Conservation (phyloP, 2,888 invertebrate genomes). For the Lathronympha strigana region DNA sequence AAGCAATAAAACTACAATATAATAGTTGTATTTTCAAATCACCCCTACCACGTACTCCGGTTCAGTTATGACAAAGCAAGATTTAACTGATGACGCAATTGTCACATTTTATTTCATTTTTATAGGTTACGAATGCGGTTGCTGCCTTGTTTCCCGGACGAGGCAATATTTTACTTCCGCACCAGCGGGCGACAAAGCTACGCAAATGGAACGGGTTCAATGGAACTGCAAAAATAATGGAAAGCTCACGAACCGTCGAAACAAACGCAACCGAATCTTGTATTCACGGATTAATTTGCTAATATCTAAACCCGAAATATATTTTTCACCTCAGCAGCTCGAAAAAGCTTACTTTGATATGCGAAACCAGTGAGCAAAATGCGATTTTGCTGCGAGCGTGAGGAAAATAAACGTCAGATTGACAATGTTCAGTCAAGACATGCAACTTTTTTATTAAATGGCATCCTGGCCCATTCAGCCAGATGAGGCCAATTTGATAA, state of each 20-base stretch:
- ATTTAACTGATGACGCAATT: slow-evolving; percentile 2
- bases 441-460: no score
- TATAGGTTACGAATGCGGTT: slow-evolving; percentile 3
- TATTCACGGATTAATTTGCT: not conserved
- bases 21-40: no score
- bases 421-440: no score
- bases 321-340: no score
- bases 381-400: no score
- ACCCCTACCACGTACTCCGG: not conserved
- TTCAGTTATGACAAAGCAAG: not conserved
- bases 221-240: slow-evolving; percentile 8
- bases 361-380: no score
- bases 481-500: no score
- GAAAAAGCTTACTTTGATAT: no score
- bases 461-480: no score
- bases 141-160: not conserved
- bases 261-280: not conserved
- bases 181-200: not conserved
- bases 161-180: slow-evolving; percentile 16
- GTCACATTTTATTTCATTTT: slow-evolving; percentile 4
- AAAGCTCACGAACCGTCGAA: not conserved
- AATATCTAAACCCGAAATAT: not conserved
- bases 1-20: not conserved
- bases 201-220: not conserved
- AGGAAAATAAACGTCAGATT: no score